Percentiles rank a stretch among this genome's conserved stretches.
phyloP scores from a whole-genome alignment of 1,140 invertebrate genomes.

The Drosophila guanche region DNA sequence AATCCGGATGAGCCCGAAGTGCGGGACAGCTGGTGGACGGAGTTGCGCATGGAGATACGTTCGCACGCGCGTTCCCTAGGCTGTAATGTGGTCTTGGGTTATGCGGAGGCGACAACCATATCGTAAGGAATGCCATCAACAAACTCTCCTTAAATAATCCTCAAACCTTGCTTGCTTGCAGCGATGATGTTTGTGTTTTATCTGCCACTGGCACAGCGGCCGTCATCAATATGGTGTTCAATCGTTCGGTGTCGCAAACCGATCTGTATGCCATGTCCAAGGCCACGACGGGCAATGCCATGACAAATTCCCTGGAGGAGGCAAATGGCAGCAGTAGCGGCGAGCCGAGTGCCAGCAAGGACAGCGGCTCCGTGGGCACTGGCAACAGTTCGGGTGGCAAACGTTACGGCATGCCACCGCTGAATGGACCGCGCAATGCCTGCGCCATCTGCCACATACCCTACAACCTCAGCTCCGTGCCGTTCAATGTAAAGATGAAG shows the following conservation, averaged over 20 bases:
- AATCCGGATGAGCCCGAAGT: slow-evolving; percentile 94
- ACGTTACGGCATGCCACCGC: slow-evolving; percentile 48
- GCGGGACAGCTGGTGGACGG: slow-evolving; percentile 97
- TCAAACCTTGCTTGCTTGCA: slow-evolving; percentile 76
- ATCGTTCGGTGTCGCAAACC: slow-evolving; percentile 76
- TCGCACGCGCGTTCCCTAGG: slow-evolving; percentile 94
- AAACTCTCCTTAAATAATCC: not conserved
- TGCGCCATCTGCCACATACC: slow-evolving; percentile 91
- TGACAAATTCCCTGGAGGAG: slow-evolving; percentile 75
- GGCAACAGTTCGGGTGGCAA: slow-evolving; percentile 56
- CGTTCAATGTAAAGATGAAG: slow-evolving; percentile 86
- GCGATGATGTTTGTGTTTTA: slow-evolving; percentile 97
- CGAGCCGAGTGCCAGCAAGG: slow-evolving; percentile 51
- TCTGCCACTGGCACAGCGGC: slow-evolving; percentile 97
- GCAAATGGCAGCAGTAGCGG: slow-evolving; percentile 50
- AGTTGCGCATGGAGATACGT: slow-evolving; percentile 96
- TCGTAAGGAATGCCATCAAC: slow-evolving; percentile 86
- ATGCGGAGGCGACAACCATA: slow-evolving; percentile 94
- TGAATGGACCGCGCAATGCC: slow-evolving; percentile 58
- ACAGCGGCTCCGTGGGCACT: slow-evolving; percentile 55
- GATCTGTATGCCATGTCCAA: slow-evolving; percentile 72
- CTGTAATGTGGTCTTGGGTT: slow-evolving; percentile 97
- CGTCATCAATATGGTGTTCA: slow-evolving; percentile 88
- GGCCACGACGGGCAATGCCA: slow-evolving; percentile 41
- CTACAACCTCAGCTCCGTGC: slow-evolving; percentile 88